Evolutionary conservation across 1,140 invertebrate genomes (phyloP).

Genomic region (Melipona quadrifasciata): DNA sequence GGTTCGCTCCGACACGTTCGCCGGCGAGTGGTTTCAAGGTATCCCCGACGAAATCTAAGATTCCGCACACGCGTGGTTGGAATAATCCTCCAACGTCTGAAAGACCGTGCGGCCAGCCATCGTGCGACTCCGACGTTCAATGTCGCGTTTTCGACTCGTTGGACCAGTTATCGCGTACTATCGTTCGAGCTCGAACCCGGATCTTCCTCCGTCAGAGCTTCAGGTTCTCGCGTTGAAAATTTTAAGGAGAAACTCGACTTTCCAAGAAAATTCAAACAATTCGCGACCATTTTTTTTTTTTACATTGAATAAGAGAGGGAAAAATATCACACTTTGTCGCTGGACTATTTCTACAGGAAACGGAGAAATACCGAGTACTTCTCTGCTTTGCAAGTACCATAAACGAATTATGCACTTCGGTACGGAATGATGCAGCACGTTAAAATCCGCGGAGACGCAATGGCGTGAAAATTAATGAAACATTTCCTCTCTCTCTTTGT

Average conservation of each 20-base stretch:
- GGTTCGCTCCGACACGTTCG: neutral
- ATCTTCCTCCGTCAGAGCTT: neutral
- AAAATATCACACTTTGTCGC: too few relatives aligned
- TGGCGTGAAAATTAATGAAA: too few relatives aligned
- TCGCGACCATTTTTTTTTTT: too few relatives aligned
- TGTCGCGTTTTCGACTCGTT: neutral
- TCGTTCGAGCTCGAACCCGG: neutral
- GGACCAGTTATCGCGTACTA: neutral
- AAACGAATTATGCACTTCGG: too few relatives aligned
- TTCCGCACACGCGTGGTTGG: neutral
- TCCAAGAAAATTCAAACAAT: neutral
- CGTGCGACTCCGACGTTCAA: neutral
- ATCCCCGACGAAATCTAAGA: slow-evolving; percentile 1
- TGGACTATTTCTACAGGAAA: too few relatives aligned
- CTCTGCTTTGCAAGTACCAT: too few relatives aligned
- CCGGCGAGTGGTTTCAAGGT: neutral
- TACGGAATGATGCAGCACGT: too few relatives aligned
- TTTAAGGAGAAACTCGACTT: neutral
- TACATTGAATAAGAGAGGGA: too few relatives aligned
- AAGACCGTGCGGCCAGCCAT: neutral
- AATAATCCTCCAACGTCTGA: neutral
- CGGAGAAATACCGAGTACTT: too few relatives aligned
- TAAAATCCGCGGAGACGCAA: too few relatives aligned
- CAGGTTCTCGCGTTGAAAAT: neutral
- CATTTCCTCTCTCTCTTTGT: too few relatives aligned